Evolutionary conservation across 2,797 vertebrate genomes (phyloP).

Genomic region (Rhynchonycteris naso): DNA sequence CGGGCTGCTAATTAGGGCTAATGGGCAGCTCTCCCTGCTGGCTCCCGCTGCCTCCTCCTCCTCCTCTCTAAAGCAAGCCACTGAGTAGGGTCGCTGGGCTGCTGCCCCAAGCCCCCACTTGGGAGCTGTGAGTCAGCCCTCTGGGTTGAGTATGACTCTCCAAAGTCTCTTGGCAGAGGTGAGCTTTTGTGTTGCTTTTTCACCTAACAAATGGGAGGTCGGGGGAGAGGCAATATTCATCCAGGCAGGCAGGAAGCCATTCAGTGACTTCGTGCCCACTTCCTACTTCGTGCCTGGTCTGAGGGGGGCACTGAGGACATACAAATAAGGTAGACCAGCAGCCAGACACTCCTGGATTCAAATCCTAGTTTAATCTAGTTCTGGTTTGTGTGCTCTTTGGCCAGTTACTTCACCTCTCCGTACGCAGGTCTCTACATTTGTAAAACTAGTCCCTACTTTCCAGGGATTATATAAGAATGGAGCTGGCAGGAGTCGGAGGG

Average conservation of each 20-base stretch:
- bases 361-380: neutral
- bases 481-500: neutral
- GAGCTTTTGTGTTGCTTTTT: neutral
- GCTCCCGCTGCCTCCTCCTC: slow-evolving; percentile 8
- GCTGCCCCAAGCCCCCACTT: neutral
- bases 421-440: neutral
- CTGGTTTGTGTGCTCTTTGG: slow-evolving; percentile 43
- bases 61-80: slow-evolving; percentile 30
- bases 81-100: neutral
- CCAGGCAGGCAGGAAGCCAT: neutral
- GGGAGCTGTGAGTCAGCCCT: neutral
- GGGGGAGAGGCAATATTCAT: neutral
- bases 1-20: slow-evolving; percentile 85
- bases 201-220: neutral
- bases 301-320: neutral
- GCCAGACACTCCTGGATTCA: neutral
- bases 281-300: neutral
- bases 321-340: neutral
- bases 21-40: slow-evolving; percentile 77
- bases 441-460: neutral
- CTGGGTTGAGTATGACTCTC: neutral
- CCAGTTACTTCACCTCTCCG: slow-evolving; percentile 53
- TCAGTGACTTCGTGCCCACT: neutral
- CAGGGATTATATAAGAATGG: neutral
- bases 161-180: neutral